These are phyloP conservation scores for Camelus bactrianus DNA, from an alignment of 2,113 vertebrate genomes.

Conservation along the genomic window DNA sequence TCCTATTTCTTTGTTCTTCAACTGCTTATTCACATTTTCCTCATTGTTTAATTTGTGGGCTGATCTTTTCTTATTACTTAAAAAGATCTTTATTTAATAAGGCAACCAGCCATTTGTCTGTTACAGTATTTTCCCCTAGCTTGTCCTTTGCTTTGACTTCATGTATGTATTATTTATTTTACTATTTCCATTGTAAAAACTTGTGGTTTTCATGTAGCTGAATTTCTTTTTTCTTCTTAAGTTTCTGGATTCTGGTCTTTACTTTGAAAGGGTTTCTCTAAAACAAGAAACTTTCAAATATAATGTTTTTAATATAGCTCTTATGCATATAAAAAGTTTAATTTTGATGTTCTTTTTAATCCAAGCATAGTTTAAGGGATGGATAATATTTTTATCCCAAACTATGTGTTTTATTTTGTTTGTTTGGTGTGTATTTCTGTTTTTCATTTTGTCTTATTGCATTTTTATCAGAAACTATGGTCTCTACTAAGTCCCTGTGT, in stretches of 20 bases:
- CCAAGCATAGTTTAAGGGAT: neutral
- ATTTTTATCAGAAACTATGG: constrained; percentile 14
- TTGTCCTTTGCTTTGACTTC: neutral
- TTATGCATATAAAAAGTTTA: neutral
- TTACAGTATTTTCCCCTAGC: neutral
- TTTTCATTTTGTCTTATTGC: neutral
- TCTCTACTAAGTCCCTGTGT: neutral
- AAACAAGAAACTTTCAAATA: neutral
- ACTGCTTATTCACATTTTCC: neutral
- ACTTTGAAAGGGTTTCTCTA: neutral
- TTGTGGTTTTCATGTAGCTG: neutral
- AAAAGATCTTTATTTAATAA: neutral
- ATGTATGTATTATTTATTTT: neutral
- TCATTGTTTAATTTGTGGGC: neutral
- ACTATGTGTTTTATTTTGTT: neutral
- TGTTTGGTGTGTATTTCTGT: neutral
- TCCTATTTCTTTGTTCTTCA: neutral
- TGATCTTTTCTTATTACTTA: neutral
- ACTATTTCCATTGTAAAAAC: neutral
- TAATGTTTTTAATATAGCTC: neutral
- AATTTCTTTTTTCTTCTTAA: neutral
- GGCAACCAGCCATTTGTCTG: neutral
- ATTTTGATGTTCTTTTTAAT: neutral
- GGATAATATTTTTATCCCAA: neutral
- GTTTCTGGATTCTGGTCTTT: neutral